Evolutionary conservation across 2,797 vertebrate genomes (phyloP).

Genomic region (Atherinosoma microstoma): DNA sequence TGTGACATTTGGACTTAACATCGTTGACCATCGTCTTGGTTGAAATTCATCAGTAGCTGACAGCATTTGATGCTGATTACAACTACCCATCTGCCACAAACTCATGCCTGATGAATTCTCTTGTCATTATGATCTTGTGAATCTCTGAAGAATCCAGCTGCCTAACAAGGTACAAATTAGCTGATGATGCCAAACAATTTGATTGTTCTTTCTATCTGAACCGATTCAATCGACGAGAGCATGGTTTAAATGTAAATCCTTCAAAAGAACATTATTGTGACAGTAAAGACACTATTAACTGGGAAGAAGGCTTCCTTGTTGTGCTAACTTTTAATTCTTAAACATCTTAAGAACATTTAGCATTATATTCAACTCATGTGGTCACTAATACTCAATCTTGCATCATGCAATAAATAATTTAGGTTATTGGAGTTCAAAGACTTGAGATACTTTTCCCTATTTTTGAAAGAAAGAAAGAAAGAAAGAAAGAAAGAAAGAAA

Average conservation of each 20-base stretch:
- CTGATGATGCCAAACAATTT: background rate
- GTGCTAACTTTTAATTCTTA: background rate
- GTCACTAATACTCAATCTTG: background rate
- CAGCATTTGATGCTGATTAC: background rate
- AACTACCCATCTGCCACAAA: background rate
- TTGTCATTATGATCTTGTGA: background rate
- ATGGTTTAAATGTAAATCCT: no score
- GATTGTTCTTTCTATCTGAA: background rate
- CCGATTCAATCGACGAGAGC: no score
- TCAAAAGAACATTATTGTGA: no score
- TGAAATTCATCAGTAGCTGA: background rate
- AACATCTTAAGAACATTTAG: constrained; percentile 26
- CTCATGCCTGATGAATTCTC: background rate
- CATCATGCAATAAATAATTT: background rate
- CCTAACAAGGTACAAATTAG: background rate
- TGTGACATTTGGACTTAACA: no score
- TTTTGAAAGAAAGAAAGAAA: background rate
- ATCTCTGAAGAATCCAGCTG: background rate
- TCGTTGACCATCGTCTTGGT: background rate
- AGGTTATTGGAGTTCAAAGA: background rate
- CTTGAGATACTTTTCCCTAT: background rate
- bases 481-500: no score
- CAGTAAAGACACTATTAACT: background rate
- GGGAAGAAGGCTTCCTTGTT: background rate
- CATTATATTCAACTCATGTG: background rate